Base-by-base conservation (phyloP, 2,888 invertebrate genomes). In the Parasteatoda lunata region DNA sequence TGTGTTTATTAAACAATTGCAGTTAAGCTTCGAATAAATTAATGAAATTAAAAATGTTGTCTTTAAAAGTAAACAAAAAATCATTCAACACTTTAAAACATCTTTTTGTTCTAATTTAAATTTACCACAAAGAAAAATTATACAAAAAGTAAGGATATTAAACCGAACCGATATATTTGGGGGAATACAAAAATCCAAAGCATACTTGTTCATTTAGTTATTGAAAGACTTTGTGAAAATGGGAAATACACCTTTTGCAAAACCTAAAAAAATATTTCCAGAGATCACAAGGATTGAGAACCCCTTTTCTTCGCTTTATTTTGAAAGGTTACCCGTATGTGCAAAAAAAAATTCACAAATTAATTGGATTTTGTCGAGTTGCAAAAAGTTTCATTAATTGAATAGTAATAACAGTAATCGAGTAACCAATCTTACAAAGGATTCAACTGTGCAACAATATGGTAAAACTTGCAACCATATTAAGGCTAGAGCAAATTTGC, bases 211-310 rank as follows among this genome's bases (percentile, higher is more conserved):
- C 49, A 30, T 30, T 71, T 70, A 79, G n/a, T 59, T 71, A 79
- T 30, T n/a, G 49, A 69, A 71, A 48, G 30, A 51, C 45, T n/a
- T 15, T 54, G 51, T 30, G 59, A 47, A 76, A 79, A 71, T 71
- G 70, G 71, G 70, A 66, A 80, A 72, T 30, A 45, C 15, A 65
- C 54, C 45, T 66, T 15, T 64, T 52, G 47, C 45, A 80, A 80
- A 80, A 73, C 72, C 72, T 59, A 51, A 59, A 72, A 80, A 80
- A 73, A 73, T 72, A 80, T 73, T 80, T 80, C 73, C 15, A 13
- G 11, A n/a, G 80, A 72, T 80, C 80, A 15, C 9, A 47, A 52
- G 80, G 80, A 80, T 80, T 78, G 70, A 68, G 66, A 45, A 30
- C 45, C 30, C 66, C 13, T 66, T 49, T 51, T 45, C 51, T 15